Evolutionary conservation across 1,140 invertebrate genomes (phyloP), one percentile per base, ranked within the genome.

Genomic region (Trichonephila clavata): DNA sequence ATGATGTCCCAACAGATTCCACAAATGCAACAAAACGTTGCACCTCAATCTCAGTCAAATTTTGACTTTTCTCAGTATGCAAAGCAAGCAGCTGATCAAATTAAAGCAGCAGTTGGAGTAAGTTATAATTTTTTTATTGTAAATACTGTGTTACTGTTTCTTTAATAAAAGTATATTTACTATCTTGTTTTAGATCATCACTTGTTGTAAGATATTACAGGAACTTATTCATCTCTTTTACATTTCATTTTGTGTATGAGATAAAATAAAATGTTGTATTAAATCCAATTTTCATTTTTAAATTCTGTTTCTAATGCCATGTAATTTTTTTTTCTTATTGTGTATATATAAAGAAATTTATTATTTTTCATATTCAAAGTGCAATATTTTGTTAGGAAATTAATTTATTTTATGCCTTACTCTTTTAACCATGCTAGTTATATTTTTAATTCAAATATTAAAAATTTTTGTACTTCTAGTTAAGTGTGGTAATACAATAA

Each of bases 51-150:
- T 16, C 88, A 90, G 24, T 77, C 89, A 27, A 91, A 94, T 57
- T 95, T 94, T 87, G 91, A 90, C 21, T 86, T 94, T 83, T 94
- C 89, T 94, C 96, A 94, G 94, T 97, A 94, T 95, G 96, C 94
- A 61, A 97, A 97, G 94, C 95, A 96, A 94, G 97, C 97, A 14
- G 97, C 97, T 61, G 97, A 97, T 94, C 96, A 96, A 93, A 96
- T 97, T 92, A 97, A 97, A 96, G 95, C 97, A 95, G 95, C 96
- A 95, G 96, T 96, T 96, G 96, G 96, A 96, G 95, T 96, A 95
- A 95, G 95, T 94, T 24, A 13, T 32, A 63, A 65, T 86, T 86
- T 68, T 81, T 87, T 21, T 3, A 6, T 20, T 16, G 7, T 20
- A 4, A 39, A 20, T 81, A 13, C 32, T 81, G 7, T 27, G 8